Base-by-base conservation (phyloP, 1,140 invertebrate genomes). In the Temnothorax longispinosus region DNA sequence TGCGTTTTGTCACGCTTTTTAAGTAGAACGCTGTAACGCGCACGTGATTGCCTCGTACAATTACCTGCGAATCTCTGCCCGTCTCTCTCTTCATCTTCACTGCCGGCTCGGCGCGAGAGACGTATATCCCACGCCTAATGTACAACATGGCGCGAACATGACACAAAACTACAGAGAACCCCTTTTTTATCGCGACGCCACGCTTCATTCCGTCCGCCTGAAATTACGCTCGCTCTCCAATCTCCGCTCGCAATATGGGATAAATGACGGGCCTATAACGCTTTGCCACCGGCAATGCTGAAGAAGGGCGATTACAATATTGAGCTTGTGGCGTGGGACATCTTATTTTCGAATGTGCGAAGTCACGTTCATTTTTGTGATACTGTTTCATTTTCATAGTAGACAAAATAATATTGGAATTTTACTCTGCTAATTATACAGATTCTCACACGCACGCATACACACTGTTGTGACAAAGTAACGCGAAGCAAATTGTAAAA, bases 31-130 rank as follows among this genome's bases (percentile, higher is more conserved):
- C 86, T 86, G 87, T 92, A 92, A 92, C 91, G 91, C 81, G 91
- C 86, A 72, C 88, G 86, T 92, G 91, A 92, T 92, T 92, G 89
- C 91, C 91, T 92, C 88, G 91, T 92, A 92, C 91, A 91, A 92
- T 92, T 92, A 92, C 91, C 91, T 89, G 86, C 88, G 77, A 87
- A 65, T 88, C 86, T 88, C 86, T 77, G 65, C 74, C 78, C 74
- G 56, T 75, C 65, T 69, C 58, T 69, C 58, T 50, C 62, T 60
- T 47, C 85, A 67, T 60, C 62, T 58, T 60, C 76, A 50, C 58
- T 75, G 54, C 65, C 72, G 60, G 62, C 47, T 78, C 54, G 82
- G 67, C 64, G 65, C 54, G 62, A 65, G 62, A 65, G 60, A 90
- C 74, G 76, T 88, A 88, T 87, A 87, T 86, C 89, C 71, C 86